These are phyloP conservation scores for Cervus canadensis DNA, from an alignment of 2,113 vertebrate genomes.

Conservation along the genomic window DNA sequence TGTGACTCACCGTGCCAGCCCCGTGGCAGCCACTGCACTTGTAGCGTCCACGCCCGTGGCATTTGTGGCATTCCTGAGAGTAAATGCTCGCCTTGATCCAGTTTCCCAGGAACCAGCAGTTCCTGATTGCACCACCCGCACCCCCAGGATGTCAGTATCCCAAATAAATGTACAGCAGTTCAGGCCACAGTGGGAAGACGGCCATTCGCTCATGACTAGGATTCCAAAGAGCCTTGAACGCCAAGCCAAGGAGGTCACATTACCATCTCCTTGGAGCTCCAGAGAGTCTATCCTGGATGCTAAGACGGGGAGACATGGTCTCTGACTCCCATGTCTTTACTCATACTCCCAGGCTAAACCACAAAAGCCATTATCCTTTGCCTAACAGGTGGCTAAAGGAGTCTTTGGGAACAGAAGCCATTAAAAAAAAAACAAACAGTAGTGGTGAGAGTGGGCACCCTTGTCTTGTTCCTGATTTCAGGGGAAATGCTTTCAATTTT, in stretches of 20 bases:
- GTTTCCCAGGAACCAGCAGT: not conserved
- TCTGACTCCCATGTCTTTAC: not conserved
- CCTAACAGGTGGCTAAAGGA: not conserved
- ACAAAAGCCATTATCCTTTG: not conserved
- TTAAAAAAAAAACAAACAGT: not conserved
- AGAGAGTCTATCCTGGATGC: not conserved
- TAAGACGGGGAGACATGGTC: not conserved
- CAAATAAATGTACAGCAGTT: not conserved
- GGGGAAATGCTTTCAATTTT: too few relatives aligned
- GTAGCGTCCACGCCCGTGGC: slow-evolving; percentile 76
- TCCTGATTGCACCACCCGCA: not conserved
- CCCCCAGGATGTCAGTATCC: not conserved
- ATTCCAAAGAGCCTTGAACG: not conserved
- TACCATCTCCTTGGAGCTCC: not conserved
- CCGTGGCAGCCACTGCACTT: slow-evolving; percentile 76
- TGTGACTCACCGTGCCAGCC: slow-evolving; percentile 76
- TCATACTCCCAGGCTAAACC: not conserved
- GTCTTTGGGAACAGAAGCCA: not conserved
- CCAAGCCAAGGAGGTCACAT: not conserved
- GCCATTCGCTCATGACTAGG: not conserved
- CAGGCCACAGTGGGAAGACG: not conserved
- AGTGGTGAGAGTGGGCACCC: too few relatives aligned
- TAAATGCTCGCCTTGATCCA: accelerated
- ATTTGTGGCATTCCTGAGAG: slow-evolving; percentile 81
- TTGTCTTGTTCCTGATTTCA: too few relatives aligned